These are phyloP conservation scores for Sylvicapra grimmia DNA, from an alignment of 2,113 vertebrate genomes.

Conservation along the genomic window DNA sequence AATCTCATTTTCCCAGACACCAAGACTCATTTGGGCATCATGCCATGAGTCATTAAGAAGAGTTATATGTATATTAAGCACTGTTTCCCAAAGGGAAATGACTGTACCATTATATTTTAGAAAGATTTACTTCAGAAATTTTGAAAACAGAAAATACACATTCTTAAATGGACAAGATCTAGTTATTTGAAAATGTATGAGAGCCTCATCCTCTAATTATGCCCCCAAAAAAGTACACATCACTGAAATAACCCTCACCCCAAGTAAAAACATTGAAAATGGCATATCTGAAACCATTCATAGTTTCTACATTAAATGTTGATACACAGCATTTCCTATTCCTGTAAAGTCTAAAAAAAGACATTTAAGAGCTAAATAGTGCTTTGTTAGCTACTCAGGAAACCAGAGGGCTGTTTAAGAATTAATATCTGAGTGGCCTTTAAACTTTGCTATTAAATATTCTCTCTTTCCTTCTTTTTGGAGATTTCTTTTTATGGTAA, in stretches of 20 bases:
- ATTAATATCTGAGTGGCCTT: slow-evolving; percentile 49
- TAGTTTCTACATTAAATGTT: slow-evolving; percentile 47
- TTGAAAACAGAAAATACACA: not conserved
- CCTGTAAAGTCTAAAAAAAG: slow-evolving; percentile 47
- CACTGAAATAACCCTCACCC: not conserved
- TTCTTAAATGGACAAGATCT: not conserved
- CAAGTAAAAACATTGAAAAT: slow-evolving; percentile 9
- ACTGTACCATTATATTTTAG: not conserved
- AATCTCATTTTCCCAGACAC: not conserved
- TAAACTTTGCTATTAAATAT: slow-evolving; percentile 29
- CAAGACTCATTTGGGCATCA: not conserved
- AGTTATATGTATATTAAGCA: not conserved
- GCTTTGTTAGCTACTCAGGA: slow-evolving; percentile 49
- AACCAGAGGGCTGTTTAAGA: slow-evolving; percentile 52
- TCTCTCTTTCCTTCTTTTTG: not conserved
- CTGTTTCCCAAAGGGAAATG: not conserved
- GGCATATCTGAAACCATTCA: slow-evolving; percentile 24
- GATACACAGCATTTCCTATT: slow-evolving; percentile 41
- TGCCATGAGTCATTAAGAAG: not conserved
- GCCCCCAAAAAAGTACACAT: not conserved
- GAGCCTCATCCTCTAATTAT: not conserved
- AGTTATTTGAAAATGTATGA: not conserved
- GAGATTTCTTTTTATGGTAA: not conserved
- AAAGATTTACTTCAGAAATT: not conserved
- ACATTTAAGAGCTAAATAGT: slow-evolving; percentile 50